phyloP scores from a whole-genome alignment of 1,140 invertebrate genomes.

The Pantala flavescens region DNA sequence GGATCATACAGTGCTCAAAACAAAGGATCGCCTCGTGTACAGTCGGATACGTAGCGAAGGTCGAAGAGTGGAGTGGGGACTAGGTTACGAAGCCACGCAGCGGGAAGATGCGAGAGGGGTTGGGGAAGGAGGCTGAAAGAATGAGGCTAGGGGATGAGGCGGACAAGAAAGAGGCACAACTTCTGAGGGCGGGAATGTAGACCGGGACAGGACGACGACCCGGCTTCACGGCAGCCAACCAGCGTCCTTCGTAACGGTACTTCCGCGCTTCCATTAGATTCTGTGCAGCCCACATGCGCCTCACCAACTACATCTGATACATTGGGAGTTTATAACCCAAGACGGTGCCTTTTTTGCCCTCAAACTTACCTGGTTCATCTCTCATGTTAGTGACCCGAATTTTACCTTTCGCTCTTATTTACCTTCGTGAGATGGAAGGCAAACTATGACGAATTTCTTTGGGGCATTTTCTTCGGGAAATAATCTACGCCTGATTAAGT shows the following conservation, averaged over 20 bases:
- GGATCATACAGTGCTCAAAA: too few relatives aligned
- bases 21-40: too few relatives aligned
- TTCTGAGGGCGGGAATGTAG: neutral
- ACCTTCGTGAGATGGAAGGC: neutral
- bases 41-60: neutral
- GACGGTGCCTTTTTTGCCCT: neutral
- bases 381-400: neutral
- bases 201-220: slow-evolving; percentile 1
- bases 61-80: neutral
- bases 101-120: neutral
- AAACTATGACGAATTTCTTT: too few relatives aligned
- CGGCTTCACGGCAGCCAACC: neutral
- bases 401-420: neutral
- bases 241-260: neutral
- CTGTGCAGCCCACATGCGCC: neutral
- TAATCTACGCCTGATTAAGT: too few relatives aligned
- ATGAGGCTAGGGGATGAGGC: neutral
- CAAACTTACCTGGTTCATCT: neutral
- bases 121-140: neutral
- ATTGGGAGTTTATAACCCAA: neutral
- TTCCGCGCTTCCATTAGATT: neutral
- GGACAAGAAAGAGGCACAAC: neutral
- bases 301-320: neutral
- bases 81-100: neutral
- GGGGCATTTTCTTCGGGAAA: too few relatives aligned